Evolutionary conservation across 2,113 vertebrate species (phyloP), one percentile per base, ranked within the genome.

Genomic region (Rhinichthys klamathensis): DNA sequence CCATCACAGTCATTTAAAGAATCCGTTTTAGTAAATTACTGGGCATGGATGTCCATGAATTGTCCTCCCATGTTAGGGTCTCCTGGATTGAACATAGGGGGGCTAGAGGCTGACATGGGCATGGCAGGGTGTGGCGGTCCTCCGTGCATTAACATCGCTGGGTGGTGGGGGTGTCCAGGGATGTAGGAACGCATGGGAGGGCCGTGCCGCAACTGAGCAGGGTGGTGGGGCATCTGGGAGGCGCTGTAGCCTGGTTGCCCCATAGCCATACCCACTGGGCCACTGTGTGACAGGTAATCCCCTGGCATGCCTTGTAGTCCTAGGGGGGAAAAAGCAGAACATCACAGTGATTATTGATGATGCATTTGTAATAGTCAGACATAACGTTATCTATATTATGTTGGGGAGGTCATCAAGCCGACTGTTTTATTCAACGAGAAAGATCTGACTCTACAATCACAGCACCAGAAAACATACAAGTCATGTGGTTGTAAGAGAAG

Each of bases 281-380:
- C 95, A 95, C 96, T 94, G 94, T 95, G 95, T 96, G 97, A 95
- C 96, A 97, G 94, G 92, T 96, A 96, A 90, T 96, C 96, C 94
- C 96, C 95, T 94, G 96, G 95, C 95, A 96, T 94, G 94, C 95
- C 96, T 94, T 96, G 96, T 95, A 96, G 96, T 91, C 96, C 98
- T 99, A 87, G 83, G 74, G 77, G 18, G 44, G 89, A 54, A 86
- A 87, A 92, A 90, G 87, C 85, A 92, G 89, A 88, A 58, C 88
- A 74, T 11, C n/a, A 35, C 0, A 11, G 83, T 44, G 81, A 93
- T 91, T 91, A 88, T 27, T 44, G n/a, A 23, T 44, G 46, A 32
- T 9, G 30, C 4, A 65, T 81, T 32, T 63, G 79, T 18, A 27
- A 67, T 16, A 61, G 35, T 41, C 30, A 60, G 1, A 61, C 35